phyloP scores from a whole-genome alignment of 2,797 vertebrate species.

The Xenops minutus region DNA sequence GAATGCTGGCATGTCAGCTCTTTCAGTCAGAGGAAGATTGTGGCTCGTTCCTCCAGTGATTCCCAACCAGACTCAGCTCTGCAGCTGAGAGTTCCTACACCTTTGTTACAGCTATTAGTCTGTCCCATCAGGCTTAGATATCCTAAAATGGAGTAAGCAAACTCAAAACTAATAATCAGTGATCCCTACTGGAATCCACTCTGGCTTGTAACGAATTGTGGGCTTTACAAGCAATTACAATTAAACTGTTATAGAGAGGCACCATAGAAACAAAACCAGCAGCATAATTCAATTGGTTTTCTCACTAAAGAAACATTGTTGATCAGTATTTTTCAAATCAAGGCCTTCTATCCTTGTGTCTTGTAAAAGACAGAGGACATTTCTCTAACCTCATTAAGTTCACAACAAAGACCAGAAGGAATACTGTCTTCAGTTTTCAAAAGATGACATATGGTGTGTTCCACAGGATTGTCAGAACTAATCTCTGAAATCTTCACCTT shows the following conservation, averaged over 20 bases:
- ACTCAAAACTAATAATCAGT: background rate
- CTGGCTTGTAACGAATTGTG: background rate
- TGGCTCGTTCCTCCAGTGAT: background rate
- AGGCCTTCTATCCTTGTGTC: constrained; percentile 4
- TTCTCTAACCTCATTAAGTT: constrained; percentile 65
- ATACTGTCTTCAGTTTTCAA: constrained; percentile 54
- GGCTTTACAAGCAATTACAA: background rate
- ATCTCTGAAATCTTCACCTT: constrained; percentile 66
- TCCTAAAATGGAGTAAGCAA: background rate
- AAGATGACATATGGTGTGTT: constrained; percentile 69
- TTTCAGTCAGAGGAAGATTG: background rate
- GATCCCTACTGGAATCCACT: background rate
- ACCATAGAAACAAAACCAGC: background rate
- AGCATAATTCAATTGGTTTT: constrained; percentile 40
- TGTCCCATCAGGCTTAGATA: background rate
- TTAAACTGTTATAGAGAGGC: background rate
- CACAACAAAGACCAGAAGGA: constrained; percentile 67
- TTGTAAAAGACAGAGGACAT: constrained; percentile 49
- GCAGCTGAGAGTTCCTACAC: background rate
- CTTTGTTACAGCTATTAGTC: background rate
- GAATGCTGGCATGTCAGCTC: background rate
- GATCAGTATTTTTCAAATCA: constrained; percentile 22
- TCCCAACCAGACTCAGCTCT: background rate
- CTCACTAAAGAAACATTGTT: constrained; percentile 13
- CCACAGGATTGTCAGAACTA: constrained; percentile 67